A percentile compares a stretch with the other conserved stretches of the same genome.
Evolutionary conservation across 2,888 invertebrate genomes (phyloP).

Genomic region (Brachynemurus nebulosus): DNA sequence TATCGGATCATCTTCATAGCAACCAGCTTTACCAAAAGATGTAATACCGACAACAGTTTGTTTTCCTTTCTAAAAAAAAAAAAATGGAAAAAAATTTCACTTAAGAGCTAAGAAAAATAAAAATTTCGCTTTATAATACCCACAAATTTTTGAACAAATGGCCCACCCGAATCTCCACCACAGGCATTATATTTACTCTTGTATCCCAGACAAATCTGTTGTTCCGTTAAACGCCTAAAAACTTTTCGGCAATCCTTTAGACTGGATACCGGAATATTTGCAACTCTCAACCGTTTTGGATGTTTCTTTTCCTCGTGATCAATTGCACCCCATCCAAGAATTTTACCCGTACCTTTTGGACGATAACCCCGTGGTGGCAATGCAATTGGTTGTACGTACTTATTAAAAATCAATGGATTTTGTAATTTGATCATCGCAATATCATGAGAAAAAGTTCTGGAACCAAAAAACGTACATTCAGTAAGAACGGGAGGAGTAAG

Average conservation of each 20-base stretch:
- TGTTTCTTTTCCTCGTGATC: background rate
- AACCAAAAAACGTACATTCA: background rate
- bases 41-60: background rate
- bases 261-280: background rate
- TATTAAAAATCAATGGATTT: background rate
- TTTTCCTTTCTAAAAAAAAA: background rate
- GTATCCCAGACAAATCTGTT: background rate
- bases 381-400: background rate
- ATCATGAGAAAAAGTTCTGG: background rate
- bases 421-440: background rate
- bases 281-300: background rate
- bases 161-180: background rate
- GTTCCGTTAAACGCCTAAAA: background rate
- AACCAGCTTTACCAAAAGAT: background rate
- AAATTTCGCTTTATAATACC: background rate
- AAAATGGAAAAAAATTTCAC: too few species aligned
- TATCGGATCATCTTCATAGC: background rate
- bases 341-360: background rate
- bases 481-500: too few species aligned
- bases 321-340: constrained; percentile 1
- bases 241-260: background rate
- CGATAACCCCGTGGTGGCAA: background rate
- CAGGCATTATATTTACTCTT: background rate
- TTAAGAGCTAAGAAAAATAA: too few species aligned
- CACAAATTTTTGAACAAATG: background rate